A percentile compares a stretch with the other conserved stretches of the same genome.
Evolutionary conservation across 1,140 invertebrate genomes (phyloP).

Genomic region (Trichonephila clavipes): DNA sequence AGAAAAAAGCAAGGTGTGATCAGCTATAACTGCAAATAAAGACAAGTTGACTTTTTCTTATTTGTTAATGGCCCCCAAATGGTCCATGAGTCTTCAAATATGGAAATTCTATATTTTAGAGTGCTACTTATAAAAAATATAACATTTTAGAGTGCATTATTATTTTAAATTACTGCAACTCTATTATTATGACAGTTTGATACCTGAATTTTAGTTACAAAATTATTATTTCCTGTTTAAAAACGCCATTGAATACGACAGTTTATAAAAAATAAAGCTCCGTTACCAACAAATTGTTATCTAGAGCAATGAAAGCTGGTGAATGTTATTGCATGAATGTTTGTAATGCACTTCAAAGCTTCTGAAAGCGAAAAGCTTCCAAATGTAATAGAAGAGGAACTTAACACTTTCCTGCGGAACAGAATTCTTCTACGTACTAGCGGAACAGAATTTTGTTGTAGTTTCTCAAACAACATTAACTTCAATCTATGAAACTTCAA

Average conservation of each 20-base stretch:
- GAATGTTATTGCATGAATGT: slow-evolving; percentile 1
- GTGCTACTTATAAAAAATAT: too few species aligned
- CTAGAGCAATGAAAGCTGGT: neutral
- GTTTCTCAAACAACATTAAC: neutral
- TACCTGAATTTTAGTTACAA: neutral
- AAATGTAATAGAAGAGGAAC: neutral
- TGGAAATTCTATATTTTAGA: too few species aligned
- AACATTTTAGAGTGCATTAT: too few species aligned
- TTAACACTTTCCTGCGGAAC: slow-evolving; percentile 54
- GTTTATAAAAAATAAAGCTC: neutral
- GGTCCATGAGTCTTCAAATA: too few species aligned
- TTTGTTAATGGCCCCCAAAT: too few species aligned
- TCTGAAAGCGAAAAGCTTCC: neutral
- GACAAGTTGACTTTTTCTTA: too few species aligned
- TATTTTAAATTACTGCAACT: too few species aligned
- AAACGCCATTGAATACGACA: neutral
- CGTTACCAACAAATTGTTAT: neutral
- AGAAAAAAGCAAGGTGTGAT: too few species aligned
- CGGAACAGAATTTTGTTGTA: slow-evolving; percentile 2
- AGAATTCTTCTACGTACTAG: neutral
- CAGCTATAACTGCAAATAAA: too few species aligned
- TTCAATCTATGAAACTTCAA: neutral
- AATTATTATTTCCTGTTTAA: neutral
- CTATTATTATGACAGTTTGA: neutral
- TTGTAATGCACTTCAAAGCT: slow-evolving; percentile 19